Evolutionary conservation across 2,113 vertebrate species (phyloP), one percentile per base, ranked within the genome.

Genomic region (Climacteris rufus): DNA sequence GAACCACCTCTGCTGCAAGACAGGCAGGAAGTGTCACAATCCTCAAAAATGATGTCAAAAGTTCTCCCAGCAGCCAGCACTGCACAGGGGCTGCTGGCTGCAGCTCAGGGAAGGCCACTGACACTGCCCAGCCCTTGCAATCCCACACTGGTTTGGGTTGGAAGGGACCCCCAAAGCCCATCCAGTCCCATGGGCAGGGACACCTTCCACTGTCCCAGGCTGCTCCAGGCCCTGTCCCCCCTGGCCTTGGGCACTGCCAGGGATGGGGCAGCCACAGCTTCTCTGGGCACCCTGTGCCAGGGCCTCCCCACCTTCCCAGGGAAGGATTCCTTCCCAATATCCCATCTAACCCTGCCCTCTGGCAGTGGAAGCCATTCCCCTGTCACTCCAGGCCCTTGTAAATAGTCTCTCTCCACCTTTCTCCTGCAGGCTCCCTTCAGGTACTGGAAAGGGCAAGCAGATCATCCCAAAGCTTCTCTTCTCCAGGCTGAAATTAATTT

Each of bases 1-100:
- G 89, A 97, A 88, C 76, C 95, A 97, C 85, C 94, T 77, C 87
- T 95, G 89, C 94, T 95, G 92, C 94, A 70, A 97, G 92, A 92
- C 83, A 94, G 66, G 60, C 52, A 27, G 23, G 7, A 74, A 75
- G 93, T 53, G 56, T 61, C 83, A 88, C 94, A 96, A 94, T 80
- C 87, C 87, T 64, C 90, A 69, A 66, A 80, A 8, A 87, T 2
- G 3, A 92, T 89, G 94, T 81, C 59, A 86, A 22, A 52, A 91
- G 63, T 23, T 63, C 87, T 3, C 92, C 63, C 50, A 83, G 83
- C 35, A 70, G 39, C 80, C 50, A 90, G 68, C 59, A 61, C 40
- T 90, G 88, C n/a, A 18, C 22, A 64, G 78, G 54, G 89, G 76
- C 70, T 76, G 59, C 42, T 7, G 14, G 3, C 83, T 76, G 50